A percentile compares a stretch with the other conserved stretches of the same genome.
Conservation (phyloP, 2,888 invertebrate genomes). For the Cosmopolites sordidus region DNA sequence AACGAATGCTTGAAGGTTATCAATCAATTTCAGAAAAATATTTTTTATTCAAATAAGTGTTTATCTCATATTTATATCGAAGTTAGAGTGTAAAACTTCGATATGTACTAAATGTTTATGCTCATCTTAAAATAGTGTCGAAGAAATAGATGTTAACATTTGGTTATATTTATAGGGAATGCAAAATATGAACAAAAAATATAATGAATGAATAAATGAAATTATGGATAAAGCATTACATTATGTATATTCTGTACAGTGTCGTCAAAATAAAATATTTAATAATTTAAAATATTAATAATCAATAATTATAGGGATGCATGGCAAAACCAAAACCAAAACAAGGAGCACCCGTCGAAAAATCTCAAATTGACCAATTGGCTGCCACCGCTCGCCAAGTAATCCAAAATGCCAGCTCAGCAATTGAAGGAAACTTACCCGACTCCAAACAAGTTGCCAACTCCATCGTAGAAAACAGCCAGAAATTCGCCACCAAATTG, state of each 20-base stretch:
- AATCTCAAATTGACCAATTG: conserved; percentile 34
- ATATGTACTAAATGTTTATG: too few relatives aligned
- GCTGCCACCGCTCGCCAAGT: conserved; percentile 33
- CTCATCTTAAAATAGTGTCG: too few relatives aligned
- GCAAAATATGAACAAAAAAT: too few relatives aligned
- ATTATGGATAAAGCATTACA: background rate
- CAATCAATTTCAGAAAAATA: too few relatives aligned
- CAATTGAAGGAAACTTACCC: conserved; percentile 35
- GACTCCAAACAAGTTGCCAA: conserved; percentile 39
- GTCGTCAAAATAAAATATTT: background rate
- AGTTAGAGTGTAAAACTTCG: too few relatives aligned
- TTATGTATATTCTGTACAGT: background rate
- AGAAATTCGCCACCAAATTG: conserved; percentile 38
- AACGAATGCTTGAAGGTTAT: too few relatives aligned
- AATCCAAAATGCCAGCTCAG: conserved; percentile 35
- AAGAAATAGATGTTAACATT: too few relatives aligned
- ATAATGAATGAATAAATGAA: background rate
- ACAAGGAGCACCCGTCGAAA: conserved; percentile 23
- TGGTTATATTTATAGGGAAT: too few relatives aligned
- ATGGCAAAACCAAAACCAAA: conserved; percentile 31
- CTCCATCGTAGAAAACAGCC: conserved; percentile 37
- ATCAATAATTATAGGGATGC: conserved; percentile 16
- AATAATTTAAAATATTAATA: background rate
- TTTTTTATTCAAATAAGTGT: too few relatives aligned
- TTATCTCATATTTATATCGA: too few relatives aligned